These are phyloP conservation scores for Grammomys surdaster DNA, from an alignment of 2,113 vertebrate genomes.

Conservation along the genomic window DNA sequence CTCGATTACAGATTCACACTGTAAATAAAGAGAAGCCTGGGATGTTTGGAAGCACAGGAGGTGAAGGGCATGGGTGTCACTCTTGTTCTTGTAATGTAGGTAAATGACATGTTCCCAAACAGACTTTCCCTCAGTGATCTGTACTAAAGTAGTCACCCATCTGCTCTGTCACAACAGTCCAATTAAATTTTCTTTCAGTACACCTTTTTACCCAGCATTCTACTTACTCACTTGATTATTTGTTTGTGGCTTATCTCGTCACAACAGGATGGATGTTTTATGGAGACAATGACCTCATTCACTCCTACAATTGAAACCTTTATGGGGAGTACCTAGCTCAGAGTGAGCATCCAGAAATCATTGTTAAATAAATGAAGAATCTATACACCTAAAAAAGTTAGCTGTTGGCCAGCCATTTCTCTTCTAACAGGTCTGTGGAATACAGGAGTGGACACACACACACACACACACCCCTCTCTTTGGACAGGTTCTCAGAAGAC, in stretches of 20 bases:
- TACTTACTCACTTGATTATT: background rate
- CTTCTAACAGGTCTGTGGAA: background rate
- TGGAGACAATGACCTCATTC: background rate
- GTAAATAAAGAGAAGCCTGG: background rate
- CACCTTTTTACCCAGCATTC: background rate
- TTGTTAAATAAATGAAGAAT: background rate
- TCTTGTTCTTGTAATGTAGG: conserved; percentile 7
- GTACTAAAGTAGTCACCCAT: background rate
- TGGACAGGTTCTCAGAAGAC: background rate
- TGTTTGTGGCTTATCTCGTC: background rate
- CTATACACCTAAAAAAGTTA: background rate
- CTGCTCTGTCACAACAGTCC: background rate
- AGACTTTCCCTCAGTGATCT: background rate
- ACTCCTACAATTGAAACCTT: background rate
- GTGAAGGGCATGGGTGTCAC: background rate
- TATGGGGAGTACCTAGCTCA: background rate
- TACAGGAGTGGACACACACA: background rate
- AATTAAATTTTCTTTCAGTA: background rate
- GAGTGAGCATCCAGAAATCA: background rate
- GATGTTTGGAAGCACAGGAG: background rate
- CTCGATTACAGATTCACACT: background rate
- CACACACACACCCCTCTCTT: background rate
- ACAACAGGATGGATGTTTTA: background rate
- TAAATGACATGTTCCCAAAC: conserved; percentile 7
- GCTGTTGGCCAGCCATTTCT: background rate